Evolutionary conservation across 2,888 invertebrate genomes (phyloP).

Genomic region (Ectemnius lituratus): DNA sequence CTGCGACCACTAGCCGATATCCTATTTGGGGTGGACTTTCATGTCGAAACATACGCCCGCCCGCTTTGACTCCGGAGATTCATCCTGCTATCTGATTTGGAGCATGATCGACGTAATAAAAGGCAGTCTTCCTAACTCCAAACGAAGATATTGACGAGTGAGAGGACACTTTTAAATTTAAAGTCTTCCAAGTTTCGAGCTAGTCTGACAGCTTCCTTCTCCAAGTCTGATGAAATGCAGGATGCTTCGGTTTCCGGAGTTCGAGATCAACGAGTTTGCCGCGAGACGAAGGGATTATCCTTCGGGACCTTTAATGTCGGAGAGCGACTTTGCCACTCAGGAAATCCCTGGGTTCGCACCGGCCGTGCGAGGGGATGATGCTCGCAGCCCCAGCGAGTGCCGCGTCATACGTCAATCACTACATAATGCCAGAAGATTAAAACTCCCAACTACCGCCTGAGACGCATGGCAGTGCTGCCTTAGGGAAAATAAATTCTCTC

Average conservation of each 20-base stretch:
- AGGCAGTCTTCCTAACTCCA: no score
- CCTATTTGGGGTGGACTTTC: slow-evolving; percentile 43
- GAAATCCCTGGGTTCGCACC: slow-evolving; percentile 46
- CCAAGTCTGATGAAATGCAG: no score
- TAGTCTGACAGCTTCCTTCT: no score
- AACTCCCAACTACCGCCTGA: slow-evolving; percentile 48
- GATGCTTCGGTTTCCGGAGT: background rate
- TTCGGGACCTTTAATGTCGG: slow-evolving; percentile 32
- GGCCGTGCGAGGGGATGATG: slow-evolving; percentile 40
- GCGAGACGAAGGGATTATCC: slow-evolving; percentile 33
- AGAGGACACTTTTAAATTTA: no score
- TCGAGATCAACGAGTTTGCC: slow-evolving; percentile 1
- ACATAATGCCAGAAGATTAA: slow-evolving; percentile 69
- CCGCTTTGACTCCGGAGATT: background rate
- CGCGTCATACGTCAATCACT: slow-evolving; percentile 69
- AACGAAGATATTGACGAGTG: no score
- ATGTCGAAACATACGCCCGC: slow-evolving; percentile 1
- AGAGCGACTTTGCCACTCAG: slow-evolving; percentile 33
- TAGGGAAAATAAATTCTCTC: slow-evolving; percentile 5
- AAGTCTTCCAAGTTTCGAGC: no score
- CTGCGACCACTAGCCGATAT: slow-evolving; percentile 66
- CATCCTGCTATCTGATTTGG: slow-evolving; percentile 1
- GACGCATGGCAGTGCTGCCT: slow-evolving; percentile 11
- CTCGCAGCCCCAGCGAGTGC: slow-evolving; percentile 36
- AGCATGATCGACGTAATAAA: no score